These are phyloP conservation scores for Aspidapion aeneum DNA, from an alignment of 2,888 invertebrate species.

Conservation along the genomic window DNA sequence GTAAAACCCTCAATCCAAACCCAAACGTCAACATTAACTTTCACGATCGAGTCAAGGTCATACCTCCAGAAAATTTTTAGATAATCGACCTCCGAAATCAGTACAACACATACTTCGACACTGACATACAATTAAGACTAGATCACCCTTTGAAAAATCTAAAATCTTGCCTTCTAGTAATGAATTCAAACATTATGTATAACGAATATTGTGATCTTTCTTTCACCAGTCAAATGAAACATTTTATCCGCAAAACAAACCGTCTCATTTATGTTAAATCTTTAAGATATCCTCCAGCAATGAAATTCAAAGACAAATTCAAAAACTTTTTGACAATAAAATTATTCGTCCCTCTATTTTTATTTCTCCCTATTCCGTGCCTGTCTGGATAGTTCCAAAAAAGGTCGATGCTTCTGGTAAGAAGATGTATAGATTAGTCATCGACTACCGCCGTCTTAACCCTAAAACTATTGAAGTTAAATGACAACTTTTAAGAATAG, in stretches of 20 bases:
- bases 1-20: conserved; percentile 10
- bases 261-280: conserved; percentile 9
- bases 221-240: conserved; percentile 11
- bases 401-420: conserved; percentile 22
- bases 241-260: conserved; percentile 1
- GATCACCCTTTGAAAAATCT: conserved; percentile 4
- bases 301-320: conserved; percentile 23
- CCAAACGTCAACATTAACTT: conserved; percentile 14
- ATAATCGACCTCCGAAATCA: not conserved
- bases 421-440: conserved; percentile 21
- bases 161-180: conserved; percentile 9
- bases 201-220: conserved; percentile 9
- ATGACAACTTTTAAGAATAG: conserved; percentile 22
- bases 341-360: conserved; percentile 22
- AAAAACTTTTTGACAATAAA: conserved; percentile 21
- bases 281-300: conserved; percentile 8
- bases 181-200: conserved; percentile 9
- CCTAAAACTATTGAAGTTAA: conserved; percentile 19
- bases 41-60: conserved; percentile 15
- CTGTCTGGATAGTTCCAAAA: conserved; percentile 22
- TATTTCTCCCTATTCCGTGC: conserved; percentile 22
- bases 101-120: too few species aligned
- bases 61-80: conserved; percentile 15
- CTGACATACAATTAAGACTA: conserved; percentile 6
- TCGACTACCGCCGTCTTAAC: too few species aligned